Conservation (phyloP, 2,888 invertebrate species). For the Drosophila seclusa region DNA sequence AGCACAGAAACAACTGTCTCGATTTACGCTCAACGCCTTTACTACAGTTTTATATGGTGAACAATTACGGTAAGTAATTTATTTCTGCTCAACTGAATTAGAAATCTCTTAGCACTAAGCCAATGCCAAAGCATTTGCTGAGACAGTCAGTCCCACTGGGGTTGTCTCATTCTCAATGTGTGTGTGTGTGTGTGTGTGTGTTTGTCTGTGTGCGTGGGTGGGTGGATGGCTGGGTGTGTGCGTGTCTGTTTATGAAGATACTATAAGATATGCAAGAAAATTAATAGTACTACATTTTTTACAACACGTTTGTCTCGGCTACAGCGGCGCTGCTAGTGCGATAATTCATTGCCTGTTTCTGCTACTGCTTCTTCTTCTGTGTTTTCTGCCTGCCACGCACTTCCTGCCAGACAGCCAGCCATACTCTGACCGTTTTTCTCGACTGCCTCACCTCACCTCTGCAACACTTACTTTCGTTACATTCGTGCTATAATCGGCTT, state of each 20-base stretch:
- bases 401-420: slow-evolving; percentile 61
- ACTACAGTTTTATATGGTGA: slow-evolving; percentile 76
- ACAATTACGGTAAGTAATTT: slow-evolving; percentile 81
- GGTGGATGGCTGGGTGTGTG: slow-evolving; percentile 43
- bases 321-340: slow-evolving; percentile 65
- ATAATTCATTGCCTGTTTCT: slow-evolving; percentile 70
- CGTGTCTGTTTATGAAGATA: slow-evolving; percentile 75
- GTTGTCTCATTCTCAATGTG: slow-evolving; percentile 15
- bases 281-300: slow-evolving; percentile 80
- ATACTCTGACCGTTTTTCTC: slow-evolving; percentile 35
- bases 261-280: slow-evolving; percentile 80
- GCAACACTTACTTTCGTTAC: slow-evolving; percentile 62
- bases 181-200: slow-evolving; percentile 13
- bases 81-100: slow-evolving; percentile 81
- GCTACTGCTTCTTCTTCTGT: slow-evolving; percentile 26
- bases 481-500: slow-evolving; percentile 79
- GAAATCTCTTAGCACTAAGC: slow-evolving; percentile 79
- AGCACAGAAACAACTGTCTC: slow-evolving; percentile 53
- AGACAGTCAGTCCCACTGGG: slow-evolving; percentile 36
- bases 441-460: background rate
- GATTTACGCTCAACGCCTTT: slow-evolving; percentile 63
- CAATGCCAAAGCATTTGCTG: slow-evolving; percentile 63
- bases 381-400: slow-evolving; percentile 67
- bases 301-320: slow-evolving; percentile 77
- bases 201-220: slow-evolving; percentile 30